These are phyloP conservation scores for Lithobates pipiens DNA, from an alignment of 2,797 vertebrate genomes.

Conservation along the genomic window DNA sequence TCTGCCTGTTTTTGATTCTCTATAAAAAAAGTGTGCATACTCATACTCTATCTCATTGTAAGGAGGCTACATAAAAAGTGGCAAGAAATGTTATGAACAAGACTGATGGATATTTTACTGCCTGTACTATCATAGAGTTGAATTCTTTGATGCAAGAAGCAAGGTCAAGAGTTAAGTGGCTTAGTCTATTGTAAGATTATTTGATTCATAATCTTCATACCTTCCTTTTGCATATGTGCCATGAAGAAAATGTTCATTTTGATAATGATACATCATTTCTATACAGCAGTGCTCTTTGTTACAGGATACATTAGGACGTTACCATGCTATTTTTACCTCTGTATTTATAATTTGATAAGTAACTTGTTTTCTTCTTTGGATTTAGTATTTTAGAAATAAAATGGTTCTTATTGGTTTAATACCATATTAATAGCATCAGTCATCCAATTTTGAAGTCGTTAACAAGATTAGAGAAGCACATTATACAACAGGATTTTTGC, in stretches of 20 bases:
- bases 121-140: neutral
- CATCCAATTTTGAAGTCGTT: constrained; percentile 1
- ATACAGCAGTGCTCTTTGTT: neutral
- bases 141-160: neutral
- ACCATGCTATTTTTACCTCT: neutral
- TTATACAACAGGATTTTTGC: constrained; percentile 21
- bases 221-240: neutral
- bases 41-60: neutral
- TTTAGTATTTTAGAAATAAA: neutral
- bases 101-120: constrained; percentile 27
- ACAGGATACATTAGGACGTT: neutral
- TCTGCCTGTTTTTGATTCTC: neutral
- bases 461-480: constrained; percentile 27
- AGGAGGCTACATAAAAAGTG: constrained; percentile 2
- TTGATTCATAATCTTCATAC: neutral
- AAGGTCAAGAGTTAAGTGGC: neutral
- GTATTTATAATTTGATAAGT: neutral
- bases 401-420: constrained; percentile 14
- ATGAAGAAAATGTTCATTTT: neutral
- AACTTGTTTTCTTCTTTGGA: neutral
- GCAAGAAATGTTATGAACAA: constrained; percentile 21
- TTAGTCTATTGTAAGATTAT: neutral
- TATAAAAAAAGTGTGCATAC: neutral
- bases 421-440: constrained; percentile 10
- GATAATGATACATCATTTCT: neutral